These are phyloP conservation scores for Campoplex nolae DNA, from an alignment of 2,888 invertebrate genomes.

Conservation along the genomic window DNA sequence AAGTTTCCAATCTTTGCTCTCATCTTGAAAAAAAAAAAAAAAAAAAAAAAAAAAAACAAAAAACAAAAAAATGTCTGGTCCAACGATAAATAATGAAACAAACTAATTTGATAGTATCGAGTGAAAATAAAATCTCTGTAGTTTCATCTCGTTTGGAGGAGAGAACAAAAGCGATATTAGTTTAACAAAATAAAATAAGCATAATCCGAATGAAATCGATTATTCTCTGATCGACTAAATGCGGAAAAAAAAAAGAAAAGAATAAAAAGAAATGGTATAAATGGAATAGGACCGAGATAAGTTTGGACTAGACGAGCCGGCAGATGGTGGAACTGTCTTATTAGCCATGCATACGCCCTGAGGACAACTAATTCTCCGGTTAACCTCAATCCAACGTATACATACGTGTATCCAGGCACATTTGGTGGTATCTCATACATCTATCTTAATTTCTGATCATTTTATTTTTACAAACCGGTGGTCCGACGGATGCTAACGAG, in stretches of 20 bases:
- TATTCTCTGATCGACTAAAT: background rate
- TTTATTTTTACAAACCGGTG: slow-evolving; percentile 44
- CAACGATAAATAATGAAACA: too few relatives aligned
- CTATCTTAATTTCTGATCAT: slow-evolving; percentile 4
- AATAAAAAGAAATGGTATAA: too few relatives aligned
- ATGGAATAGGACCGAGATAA: slow-evolving; percentile 36
- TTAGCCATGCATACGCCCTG: slow-evolving; percentile 81
- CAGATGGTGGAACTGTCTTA: slow-evolving; percentile 75
- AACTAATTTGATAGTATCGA: background rate
- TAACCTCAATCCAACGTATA: slow-evolving; percentile 61
- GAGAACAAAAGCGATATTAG: background rate
- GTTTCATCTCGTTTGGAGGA: background rate
- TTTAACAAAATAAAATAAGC: background rate
- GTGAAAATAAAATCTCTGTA: background rate
- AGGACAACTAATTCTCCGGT: slow-evolving; percentile 78
- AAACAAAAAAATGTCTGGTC: too few relatives aligned
- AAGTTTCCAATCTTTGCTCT: background rate
- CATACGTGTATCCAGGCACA: slow-evolving; percentile 10
- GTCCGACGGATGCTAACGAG: slow-evolving; percentile 78
- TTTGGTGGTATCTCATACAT: slow-evolving; percentile 16
- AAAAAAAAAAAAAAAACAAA: too few relatives aligned
- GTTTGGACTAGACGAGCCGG: slow-evolving; percentile 59
- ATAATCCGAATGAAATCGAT: background rate
- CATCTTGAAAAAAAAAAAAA: too few relatives aligned
- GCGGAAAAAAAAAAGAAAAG: background rate